Conservation (phyloP, 2,888 invertebrate species). For the Drosophila anomalata region DNA sequence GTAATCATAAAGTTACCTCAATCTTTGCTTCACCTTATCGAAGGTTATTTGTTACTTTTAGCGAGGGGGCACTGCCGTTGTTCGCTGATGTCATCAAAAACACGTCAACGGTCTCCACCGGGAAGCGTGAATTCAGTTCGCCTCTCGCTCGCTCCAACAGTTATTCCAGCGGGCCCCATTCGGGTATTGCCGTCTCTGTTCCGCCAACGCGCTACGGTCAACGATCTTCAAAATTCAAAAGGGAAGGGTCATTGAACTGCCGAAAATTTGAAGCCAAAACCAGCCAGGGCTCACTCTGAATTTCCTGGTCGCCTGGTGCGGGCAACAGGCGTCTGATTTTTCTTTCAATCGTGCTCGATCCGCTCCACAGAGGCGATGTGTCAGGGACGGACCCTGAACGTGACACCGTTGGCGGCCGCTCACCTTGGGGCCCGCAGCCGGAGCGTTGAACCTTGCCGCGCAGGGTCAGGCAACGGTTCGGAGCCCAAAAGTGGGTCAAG, state of each 20-base stretch:
- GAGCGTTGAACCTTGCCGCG: constrained; percentile 65
- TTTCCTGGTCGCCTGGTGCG: constrained; percentile 73
- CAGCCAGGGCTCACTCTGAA: constrained; percentile 19
- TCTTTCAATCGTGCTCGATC: constrained; percentile 71
- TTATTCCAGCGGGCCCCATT: background rate
- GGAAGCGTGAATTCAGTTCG: background rate
- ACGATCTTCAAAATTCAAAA: constrained; percentile 61
- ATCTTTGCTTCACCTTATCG: background rate
- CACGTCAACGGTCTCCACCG: background rate
- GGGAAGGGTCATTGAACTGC: constrained; percentile 58
- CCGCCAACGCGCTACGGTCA: constrained; percentile 47
- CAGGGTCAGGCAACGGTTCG: constrained; percentile 48
- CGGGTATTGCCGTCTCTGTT: constrained; percentile 12
- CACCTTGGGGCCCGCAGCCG: constrained; percentile 43
- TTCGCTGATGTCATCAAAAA: constrained; percentile 26
- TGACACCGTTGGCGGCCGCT: constrained; percentile 69
- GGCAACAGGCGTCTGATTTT: constrained; percentile 79
- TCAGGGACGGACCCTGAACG: constrained; percentile 75
- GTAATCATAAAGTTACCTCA: background rate
- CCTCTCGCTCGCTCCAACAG: constrained; percentile 8
- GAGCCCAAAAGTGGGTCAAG: constrained; percentile 58
- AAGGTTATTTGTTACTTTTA: background rate
- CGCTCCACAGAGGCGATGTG: constrained; percentile 46
- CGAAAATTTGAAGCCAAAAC: constrained; percentile 57
- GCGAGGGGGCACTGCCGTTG: constrained; percentile 7